These are phyloP conservation scores for Lochmaea crataegi DNA, from an alignment of 2,888 invertebrate genomes.

Conservation along the genomic window DNA sequence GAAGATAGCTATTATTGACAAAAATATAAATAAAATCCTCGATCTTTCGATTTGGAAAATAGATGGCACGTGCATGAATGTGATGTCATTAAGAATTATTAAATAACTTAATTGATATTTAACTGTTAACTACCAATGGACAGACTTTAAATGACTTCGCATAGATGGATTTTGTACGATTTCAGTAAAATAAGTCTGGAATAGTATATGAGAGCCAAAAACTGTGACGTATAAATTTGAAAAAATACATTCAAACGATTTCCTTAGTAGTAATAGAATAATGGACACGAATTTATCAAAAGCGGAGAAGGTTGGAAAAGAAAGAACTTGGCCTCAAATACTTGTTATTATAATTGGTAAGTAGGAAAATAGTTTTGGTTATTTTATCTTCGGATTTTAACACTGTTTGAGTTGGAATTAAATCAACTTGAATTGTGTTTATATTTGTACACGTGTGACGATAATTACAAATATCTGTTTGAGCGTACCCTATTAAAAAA, in stretches of 20 bases:
- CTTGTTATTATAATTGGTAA: slow-evolving; percentile 32
- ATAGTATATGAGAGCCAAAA: not conserved
- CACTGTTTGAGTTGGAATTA: not conserved
- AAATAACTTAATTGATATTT: not conserved
- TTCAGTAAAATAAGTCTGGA: not conserved
- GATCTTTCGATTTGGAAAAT: no score
- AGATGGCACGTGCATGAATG: no score
- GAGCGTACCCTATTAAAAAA: not conserved
- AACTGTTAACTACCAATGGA: not conserved
- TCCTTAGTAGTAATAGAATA: not conserved
- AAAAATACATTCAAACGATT: not conserved
- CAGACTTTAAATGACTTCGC: not conserved
- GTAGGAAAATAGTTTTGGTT: not conserved
- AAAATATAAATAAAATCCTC: no score
- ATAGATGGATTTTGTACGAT: not conserved
- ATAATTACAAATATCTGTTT: slow-evolving; percentile 3
- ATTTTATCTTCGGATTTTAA: not conserved
- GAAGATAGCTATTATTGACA: no score
- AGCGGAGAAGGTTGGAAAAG: not conserved
- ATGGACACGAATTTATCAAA: not conserved
- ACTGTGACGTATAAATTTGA: not conserved
- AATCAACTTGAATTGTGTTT: not conserved
- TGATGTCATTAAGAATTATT: no score
- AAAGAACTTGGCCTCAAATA: slow-evolving; percentile 35
- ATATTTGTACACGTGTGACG: not conserved